Base-by-base conservation (phyloP, 2,113 vertebrate species). In the Odobenus rosmarus region DNA sequence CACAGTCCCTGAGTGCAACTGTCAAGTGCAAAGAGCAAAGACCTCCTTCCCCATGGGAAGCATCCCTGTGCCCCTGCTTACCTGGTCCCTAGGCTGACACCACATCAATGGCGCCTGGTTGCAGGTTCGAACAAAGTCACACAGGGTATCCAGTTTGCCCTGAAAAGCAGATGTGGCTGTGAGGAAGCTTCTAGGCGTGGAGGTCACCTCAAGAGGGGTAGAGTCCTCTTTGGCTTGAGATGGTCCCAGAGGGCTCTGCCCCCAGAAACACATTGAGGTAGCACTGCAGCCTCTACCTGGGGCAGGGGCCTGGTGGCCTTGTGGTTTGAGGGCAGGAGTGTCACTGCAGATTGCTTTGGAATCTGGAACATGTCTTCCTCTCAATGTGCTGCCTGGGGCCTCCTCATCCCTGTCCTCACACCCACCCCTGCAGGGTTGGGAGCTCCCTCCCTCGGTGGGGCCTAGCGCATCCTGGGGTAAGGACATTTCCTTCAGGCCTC, bases 91-190 rank as follows among this genome's bases (percentile, higher is more conserved):
- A 92, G 99, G 98, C 72, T 99, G 99, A 0, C 99, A 99, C 96
- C 99, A 99, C 99, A 99, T 99, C 87, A 99, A 98, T 53, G 99
- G 99, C 19, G 99, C 99, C 95, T 99, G 99, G 98, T 99, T 98
- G 39, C 99, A 99, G 23, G 99, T 99, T 98, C 98, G 99, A 98
- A 99, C 98, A 97, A 99, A 98, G 97, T 99, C 98, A 98, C 98
- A 46, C 46, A 99, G 89, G 15, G 99, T 98, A 62, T 99, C 99
- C 46, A 99, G 98, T 98, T 99, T 99, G 46, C 99, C 99, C 99
- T 99, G 93, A 39, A 98, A 97, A 55, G 61, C 7, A 80, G 36
- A 90, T 0, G 3, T 12, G 28, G 39, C 16, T 4, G 2, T 18
- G 42, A 85, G n/a, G 42, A 24, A 12, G 15, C 1, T 19, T 19